Conservation (phyloP, 1,140 invertebrate species). For the Brachionus manjavacas region DNA sequence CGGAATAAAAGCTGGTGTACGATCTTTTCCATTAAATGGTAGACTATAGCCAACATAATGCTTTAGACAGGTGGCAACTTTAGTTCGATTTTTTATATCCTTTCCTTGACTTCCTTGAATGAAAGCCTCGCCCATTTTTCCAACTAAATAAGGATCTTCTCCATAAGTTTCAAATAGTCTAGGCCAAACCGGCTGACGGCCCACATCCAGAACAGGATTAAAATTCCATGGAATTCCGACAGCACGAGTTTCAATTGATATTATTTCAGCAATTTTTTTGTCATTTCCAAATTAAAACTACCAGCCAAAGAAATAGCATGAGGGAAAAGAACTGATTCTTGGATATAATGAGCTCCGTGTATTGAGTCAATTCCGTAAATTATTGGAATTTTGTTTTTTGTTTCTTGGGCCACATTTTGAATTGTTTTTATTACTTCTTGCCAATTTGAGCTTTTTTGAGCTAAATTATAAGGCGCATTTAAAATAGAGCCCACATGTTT, state of each 20-base stretch:
- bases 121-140: conserved; percentile 1
- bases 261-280: not conserved
- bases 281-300: conserved; percentile 2
- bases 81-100: not conserved
- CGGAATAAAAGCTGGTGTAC: not conserved
- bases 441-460: not conserved
- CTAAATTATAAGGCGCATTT: not conserved
- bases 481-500: conserved; percentile 23
- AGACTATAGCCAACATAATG: not conserved
- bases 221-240: conserved; percentile 23
- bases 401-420: not conserved
- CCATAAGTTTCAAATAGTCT: conserved; percentile 24
- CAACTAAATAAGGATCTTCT: not conserved
- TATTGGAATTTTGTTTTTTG: not conserved
- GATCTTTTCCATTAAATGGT: not conserved
- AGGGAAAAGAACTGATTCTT: conserved; percentile 14
- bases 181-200: not conserved
- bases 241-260: not conserved
- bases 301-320: not conserved
- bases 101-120: not conserved
- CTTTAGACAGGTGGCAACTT: conserved; percentile 8
- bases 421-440: not conserved
- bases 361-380: conserved; percentile 13
- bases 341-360: conserved; percentile 25
- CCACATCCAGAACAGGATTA: conserved; percentile 15